phyloP scores from a whole-genome alignment of 2,113 vertebrate genomes.

The Phyllopteryx taeniolatus region DNA sequence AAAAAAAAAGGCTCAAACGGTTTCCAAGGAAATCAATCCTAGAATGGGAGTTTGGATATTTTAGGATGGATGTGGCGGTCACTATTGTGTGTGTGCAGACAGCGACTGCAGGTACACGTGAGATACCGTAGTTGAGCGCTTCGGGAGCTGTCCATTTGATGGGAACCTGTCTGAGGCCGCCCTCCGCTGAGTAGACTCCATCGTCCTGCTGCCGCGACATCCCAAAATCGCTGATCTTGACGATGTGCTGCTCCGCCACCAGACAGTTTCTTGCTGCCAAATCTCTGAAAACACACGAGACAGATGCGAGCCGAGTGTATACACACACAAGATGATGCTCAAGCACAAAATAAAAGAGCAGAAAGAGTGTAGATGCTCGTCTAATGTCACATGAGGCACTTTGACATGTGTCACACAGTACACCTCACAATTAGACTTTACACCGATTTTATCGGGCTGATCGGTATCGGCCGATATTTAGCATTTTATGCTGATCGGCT shows the following conservation, averaged over 20 bases:
- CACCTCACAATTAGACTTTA: not conserved
- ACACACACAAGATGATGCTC: not conserved
- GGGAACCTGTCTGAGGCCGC: constrained; percentile 89
- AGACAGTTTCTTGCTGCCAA: constrained; percentile 95
- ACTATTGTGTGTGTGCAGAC: not conserved
- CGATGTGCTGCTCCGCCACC: constrained; percentile 80
- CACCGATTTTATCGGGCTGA: too few relatives aligned
- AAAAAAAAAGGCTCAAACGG: too few relatives aligned
- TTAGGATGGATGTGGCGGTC: too few relatives aligned
- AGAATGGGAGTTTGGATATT: not conserved
- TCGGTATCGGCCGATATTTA: too few relatives aligned
- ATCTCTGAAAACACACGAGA: constrained; percentile 73
- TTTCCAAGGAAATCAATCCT: too few relatives aligned
- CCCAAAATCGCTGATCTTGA: constrained; percentile 99
- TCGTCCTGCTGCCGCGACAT: constrained; percentile 94
- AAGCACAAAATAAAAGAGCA: constrained; percentile 2
- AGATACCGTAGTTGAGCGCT: constrained; percentile 88
- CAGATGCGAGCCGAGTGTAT: not conserved
- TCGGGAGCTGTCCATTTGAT: constrained; percentile 97
- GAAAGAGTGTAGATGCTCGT: constrained; percentile 11
- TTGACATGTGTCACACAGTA: constrained; percentile 28
- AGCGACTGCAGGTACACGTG: not conserved
- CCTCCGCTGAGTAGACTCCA: constrained; percentile 85
- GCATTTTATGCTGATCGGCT: too few relatives aligned
- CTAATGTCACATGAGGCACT: constrained; percentile 23